phyloP scores from a whole-genome alignment of 2,797 vertebrate genomes.

The Limosa lapponica region DNA sequence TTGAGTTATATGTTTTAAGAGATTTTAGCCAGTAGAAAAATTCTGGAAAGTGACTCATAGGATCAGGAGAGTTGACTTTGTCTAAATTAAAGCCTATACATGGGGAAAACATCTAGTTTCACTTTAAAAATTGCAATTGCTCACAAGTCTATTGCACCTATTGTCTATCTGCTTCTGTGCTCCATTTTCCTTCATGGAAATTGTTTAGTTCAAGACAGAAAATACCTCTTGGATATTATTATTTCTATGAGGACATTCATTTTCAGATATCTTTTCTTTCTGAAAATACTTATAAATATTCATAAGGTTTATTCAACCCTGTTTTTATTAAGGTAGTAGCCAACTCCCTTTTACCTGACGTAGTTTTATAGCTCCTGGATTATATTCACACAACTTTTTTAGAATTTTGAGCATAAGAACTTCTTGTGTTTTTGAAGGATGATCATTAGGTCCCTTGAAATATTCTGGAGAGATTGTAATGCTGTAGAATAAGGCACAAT shows the following conservation, averaged over 20 bases:
- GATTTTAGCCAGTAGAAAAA: background rate
- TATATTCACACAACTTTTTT: background rate
- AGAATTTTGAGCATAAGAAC: background rate
- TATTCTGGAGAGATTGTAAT: background rate
- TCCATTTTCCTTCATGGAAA: background rate
- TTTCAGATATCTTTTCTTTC: background rate
- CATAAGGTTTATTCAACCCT: background rate
- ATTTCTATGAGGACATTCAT: background rate
- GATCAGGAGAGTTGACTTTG: background rate
- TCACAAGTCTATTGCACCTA: background rate
- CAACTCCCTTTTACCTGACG: background rate
- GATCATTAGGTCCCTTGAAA: background rate
- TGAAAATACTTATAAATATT: background rate
- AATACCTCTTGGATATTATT: background rate
- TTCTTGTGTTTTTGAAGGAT: background rate
- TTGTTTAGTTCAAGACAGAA: background rate
- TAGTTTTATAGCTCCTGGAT: background rate
- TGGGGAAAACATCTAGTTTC: background rate
- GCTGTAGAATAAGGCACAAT: background rate
- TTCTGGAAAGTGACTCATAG: background rate
- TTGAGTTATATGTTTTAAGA: background rate
- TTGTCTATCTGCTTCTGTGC: background rate
- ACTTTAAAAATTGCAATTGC: background rate
- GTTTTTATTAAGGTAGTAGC: background rate
- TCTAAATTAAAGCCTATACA: background rate